Evolutionary conservation across 2,113 vertebrate genomes (phyloP).

Genomic region (Columbina picui): DNA sequence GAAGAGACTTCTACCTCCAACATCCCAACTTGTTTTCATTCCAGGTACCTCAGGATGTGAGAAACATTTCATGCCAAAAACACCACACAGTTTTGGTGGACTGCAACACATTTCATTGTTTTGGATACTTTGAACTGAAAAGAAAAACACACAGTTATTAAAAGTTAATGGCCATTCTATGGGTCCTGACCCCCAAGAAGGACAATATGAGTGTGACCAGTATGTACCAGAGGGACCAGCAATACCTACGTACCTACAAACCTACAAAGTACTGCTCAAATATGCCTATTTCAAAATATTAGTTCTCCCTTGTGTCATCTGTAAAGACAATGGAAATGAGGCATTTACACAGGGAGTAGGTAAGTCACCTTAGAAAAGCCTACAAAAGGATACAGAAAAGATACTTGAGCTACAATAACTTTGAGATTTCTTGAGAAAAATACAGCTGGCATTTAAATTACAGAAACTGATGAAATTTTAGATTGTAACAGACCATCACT

Average conservation of each 20-base stretch:
- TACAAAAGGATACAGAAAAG: neutral
- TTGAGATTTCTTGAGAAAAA: neutral
- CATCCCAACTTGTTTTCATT: fast-evolving
- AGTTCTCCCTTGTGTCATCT: neutral
- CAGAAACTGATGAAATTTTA: neutral
- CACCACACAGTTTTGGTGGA: neutral
- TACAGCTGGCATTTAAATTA: neutral
- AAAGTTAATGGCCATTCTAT: neutral
- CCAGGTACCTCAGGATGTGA: neutral
- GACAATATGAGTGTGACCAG: fast-evolving
- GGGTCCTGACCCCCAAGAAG: neutral
- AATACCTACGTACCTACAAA: neutral
- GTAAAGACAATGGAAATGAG: neutral
- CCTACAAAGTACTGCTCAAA: neutral
- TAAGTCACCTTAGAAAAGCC: neutral
- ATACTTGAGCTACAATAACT: neutral
- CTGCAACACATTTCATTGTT: neutral
- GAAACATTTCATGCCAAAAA: neutral
- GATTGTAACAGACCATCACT: neutral
- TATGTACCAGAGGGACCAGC: neutral
- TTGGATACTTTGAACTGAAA: neutral
- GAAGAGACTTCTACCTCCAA: neutral
- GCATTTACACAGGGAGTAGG: neutral
- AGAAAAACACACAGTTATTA: neutral
- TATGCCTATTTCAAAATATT: neutral